Evolutionary conservation across 2,888 invertebrate species (phyloP).

Genomic region (Tenthredo notha): DNA sequence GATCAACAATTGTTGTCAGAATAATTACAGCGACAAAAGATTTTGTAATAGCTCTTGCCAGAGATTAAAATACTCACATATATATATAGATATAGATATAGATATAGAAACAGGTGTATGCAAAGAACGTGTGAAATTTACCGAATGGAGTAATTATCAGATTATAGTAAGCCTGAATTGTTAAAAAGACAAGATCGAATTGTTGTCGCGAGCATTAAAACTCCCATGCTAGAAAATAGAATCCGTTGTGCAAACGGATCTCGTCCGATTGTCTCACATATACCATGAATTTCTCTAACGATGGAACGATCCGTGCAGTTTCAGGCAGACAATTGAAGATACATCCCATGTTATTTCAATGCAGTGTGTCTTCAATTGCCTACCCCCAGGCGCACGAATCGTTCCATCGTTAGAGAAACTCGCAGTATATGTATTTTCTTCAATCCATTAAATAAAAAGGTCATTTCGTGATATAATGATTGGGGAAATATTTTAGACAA

Average conservation of each 20-base stretch:
- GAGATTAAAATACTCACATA: conserved; percentile 7
- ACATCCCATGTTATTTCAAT: too few species aligned
- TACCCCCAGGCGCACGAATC: too few species aligned
- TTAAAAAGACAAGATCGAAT: conserved; percentile 51
- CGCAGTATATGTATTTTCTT: not conserved
- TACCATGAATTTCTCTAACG: too few species aligned
- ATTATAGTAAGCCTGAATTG: conserved; percentile 47
- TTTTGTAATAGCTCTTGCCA: conserved; percentile 8
- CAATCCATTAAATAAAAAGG: not conserved
- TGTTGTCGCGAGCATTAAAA: conserved; percentile 45
- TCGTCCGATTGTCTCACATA: not conserved
- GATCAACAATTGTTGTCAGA: conserved; percentile 30
- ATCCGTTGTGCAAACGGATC: conserved; percentile 41
- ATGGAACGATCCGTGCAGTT: too few species aligned
- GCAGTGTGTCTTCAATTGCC: too few species aligned
- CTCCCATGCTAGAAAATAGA: conserved; percentile 18
- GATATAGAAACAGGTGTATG: not conserved
- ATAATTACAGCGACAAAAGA: conserved; percentile 15
- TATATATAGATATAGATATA: not conserved
- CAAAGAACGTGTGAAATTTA: conserved; percentile 35
- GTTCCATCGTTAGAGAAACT: too few species aligned
- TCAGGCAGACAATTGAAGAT: too few species aligned
- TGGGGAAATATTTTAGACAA: not conserved
- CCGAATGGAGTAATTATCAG: conserved; percentile 50
- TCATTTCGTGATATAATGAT: not conserved